phyloP scores from a whole-genome alignment of 2,888 invertebrate genomes.

The Sabellastarte sp. region DNA sequence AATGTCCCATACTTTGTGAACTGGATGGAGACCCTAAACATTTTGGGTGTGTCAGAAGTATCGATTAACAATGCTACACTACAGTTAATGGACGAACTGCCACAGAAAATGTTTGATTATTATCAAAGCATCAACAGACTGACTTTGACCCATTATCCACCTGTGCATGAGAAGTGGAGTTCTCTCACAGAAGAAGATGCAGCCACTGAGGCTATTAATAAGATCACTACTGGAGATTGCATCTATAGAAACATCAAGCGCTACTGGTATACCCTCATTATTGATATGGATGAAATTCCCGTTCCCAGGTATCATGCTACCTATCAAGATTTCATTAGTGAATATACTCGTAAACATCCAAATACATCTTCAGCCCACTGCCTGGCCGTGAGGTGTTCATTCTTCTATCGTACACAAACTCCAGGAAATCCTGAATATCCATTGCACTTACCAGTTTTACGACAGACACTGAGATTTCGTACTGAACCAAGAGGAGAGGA shows the following conservation, averaged over 20 bases:
- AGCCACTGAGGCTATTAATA: background rate
- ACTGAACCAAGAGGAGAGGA: background rate
- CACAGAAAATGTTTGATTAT: background rate
- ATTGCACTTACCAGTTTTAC: background rate
- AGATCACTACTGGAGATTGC: background rate
- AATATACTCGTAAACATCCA: background rate
- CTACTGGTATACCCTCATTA: background rate
- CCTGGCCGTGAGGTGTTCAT: background rate
- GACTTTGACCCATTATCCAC: background rate
- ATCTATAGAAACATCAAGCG: background rate
- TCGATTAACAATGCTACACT: background rate
- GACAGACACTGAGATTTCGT: background rate
- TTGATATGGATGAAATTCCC: background rate
- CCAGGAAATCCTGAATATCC: background rate
- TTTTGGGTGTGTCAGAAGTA: background rate
- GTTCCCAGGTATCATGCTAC: background rate
- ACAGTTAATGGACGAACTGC: background rate
- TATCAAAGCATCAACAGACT: background rate
- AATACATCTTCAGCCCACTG: background rate
- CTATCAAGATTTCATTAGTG: background rate
- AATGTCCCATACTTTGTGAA: background rate
- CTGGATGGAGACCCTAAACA: background rate
- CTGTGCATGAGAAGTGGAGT: background rate
- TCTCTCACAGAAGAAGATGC: background rate
- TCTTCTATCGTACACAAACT: background rate